Evolutionary conservation across 2,888 invertebrate species (phyloP).

Genomic region (Trileptium ribeirensis): DNA sequence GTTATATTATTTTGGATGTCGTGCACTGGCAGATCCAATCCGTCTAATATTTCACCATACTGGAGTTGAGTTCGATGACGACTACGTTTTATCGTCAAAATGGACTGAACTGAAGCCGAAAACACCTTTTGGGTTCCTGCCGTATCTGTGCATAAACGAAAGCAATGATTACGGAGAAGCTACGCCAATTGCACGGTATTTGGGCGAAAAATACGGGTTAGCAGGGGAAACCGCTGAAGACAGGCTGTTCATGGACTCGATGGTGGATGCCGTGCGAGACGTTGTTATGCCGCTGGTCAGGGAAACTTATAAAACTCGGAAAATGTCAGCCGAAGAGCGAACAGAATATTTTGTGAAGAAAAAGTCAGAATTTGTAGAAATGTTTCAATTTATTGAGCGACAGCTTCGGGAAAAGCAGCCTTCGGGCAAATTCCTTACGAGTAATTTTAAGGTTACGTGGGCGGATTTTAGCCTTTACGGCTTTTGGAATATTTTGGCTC

Average conservation of each 20-base stretch:
- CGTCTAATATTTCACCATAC: too few species aligned
- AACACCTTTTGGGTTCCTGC: not conserved
- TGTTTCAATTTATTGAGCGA: not conserved
- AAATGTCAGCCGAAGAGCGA: too few species aligned
- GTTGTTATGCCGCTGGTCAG: too few species aligned
- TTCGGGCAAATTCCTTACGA: too few species aligned
- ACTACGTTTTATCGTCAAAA: too few species aligned
- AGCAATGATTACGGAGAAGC: not conserved
- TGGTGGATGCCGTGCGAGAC: not conserved
- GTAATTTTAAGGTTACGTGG: not conserved
- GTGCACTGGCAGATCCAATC: too few species aligned
- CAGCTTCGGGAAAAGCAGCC: too few species aligned
- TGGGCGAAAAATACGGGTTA: not conserved
- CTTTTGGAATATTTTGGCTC: not conserved
- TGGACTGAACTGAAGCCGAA: too few species aligned
- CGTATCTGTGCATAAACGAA: not conserved
- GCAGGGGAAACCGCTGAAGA: not conserved
- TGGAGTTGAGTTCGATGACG: too few species aligned
- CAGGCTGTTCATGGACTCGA: not conserved
- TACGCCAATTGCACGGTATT: not conserved
- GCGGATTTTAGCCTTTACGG: not conserved
- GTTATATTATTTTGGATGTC: too few species aligned
- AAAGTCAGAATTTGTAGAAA: not conserved
- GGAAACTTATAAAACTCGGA: too few species aligned
- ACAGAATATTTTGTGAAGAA: not conserved